Percentiles rank a stretch among this genome's conserved stretches.
These are phyloP conservation scores for Atta texana DNA, from an alignment of 1,140 invertebrate species.

Conservation along the genomic window DNA sequence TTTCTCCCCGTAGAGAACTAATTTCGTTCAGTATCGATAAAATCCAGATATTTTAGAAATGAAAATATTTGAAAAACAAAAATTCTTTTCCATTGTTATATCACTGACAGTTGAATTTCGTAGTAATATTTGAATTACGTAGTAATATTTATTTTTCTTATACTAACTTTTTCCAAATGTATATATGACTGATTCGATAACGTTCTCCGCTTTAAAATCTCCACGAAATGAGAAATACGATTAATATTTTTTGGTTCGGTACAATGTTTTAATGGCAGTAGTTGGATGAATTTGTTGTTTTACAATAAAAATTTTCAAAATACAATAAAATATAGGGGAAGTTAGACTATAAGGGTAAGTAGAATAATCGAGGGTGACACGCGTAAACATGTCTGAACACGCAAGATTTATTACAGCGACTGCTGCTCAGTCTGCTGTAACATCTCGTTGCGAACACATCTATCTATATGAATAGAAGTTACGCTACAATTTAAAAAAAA, in stretches of 20 bases:
- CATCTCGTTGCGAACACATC: too few species aligned
- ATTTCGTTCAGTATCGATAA: constrained; percentile 14
- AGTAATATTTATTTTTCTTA: constrained; percentile 16
- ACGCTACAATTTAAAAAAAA: too few species aligned
- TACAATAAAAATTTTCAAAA: not conserved
- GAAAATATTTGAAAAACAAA: constrained; percentile 4
- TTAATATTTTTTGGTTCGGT: constrained; percentile 3
- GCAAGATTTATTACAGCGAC: too few species aligned
- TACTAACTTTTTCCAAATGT: not conserved
- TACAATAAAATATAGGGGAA: not conserved
- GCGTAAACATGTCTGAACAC: too few species aligned
- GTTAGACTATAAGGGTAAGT: too few species aligned
- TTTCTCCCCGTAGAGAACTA: not conserved
- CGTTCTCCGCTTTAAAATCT: not conserved
- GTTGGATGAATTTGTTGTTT: not conserved
- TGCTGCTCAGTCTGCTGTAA: too few species aligned
- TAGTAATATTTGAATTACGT: not conserved
- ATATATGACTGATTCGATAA: not conserved
- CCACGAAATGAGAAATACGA: not conserved
- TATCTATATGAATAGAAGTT: too few species aligned
- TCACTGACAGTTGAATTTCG: constrained; percentile 11
- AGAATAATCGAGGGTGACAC: too few species aligned
- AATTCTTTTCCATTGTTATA: constrained; percentile 11
- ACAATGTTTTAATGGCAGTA: not conserved
- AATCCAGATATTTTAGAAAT: constrained; percentile 21